Conservation (phyloP, 2,888 invertebrate genomes). For the Octonoba sinensis region DNA sequence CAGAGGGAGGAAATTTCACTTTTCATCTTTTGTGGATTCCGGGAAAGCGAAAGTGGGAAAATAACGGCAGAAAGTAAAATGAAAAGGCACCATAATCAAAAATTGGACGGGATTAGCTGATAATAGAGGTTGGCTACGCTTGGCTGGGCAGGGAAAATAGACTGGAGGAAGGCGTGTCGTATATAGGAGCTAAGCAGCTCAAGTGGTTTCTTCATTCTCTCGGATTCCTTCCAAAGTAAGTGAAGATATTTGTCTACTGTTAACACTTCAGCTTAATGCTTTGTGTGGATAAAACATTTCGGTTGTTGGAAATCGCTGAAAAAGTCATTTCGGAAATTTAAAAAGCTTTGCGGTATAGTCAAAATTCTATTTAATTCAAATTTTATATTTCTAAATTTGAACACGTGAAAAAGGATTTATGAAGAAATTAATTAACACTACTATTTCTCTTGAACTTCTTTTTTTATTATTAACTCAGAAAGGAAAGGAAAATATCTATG, state of each 20-base stretch:
- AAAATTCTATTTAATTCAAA: no score
- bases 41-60: conserved; percentile 26
- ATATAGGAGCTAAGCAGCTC: conserved; percentile 8
- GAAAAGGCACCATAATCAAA: conserved; percentile 25
- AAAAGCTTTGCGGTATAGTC: no score
- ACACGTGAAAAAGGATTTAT: no score
- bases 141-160: conserved; percentile 37
- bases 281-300: no score
- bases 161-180: conserved; percentile 23
- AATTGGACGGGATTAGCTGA: conserved; percentile 33
- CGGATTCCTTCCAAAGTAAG: conserved; percentile 31
- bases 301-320: no score
- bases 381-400: no score
- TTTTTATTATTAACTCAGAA: no score
- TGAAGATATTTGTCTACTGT: conserved; percentile 9
- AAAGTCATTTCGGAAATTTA: no score
- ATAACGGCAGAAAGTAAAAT: conserved; percentile 22
- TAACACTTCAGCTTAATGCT: no score
- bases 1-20: conserved; percentile 4
- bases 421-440: no score
- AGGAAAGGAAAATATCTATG: no score
- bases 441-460: no score
- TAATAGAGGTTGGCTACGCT: conserved; percentile 25
- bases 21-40: conserved; percentile 17
- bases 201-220: conserved; percentile 11